Conservation (phyloP, 2,797 vertebrate genomes). For the Prionace glauca region DNA sequence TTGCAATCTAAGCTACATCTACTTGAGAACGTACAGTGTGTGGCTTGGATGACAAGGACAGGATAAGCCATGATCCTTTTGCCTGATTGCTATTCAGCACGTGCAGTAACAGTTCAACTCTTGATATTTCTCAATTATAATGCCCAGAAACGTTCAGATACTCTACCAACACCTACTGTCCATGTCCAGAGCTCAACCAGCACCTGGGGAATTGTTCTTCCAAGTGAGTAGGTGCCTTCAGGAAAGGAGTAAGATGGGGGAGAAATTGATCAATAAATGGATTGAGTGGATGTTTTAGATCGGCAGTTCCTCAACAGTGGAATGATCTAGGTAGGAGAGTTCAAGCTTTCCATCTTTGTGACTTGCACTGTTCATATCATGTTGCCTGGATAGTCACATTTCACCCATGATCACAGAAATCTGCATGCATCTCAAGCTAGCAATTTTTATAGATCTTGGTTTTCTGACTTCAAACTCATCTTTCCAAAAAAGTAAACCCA, state of each 20-base stretch:
- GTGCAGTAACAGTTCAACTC: neutral
- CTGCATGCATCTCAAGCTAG: neutral
- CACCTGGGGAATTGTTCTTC: neutral
- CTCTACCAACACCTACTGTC: neutral
- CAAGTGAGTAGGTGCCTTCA: neutral
- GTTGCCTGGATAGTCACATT: neutral
- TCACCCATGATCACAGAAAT: neutral
- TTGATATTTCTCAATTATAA: neutral
- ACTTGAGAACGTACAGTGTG: neutral
- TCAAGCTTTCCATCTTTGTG: neutral
- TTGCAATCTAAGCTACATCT: neutral
- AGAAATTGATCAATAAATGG: neutral
- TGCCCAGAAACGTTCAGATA: neutral
- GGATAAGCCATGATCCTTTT: neutral
- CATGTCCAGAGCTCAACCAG: neutral
- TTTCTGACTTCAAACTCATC: neutral
- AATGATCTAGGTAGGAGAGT: neutral
- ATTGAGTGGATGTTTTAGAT: neutral
- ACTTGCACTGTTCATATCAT: neutral
- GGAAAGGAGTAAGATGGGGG: neutral
- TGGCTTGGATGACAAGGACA: neutral
- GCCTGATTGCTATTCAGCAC: neutral
- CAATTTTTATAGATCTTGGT: neutral
- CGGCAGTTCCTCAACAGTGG: neutral
- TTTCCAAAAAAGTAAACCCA: neutral